These are phyloP conservation scores for Drosophila athabasca DNA, from an alignment of 1,140 invertebrate species.

Conservation along the genomic window DNA sequence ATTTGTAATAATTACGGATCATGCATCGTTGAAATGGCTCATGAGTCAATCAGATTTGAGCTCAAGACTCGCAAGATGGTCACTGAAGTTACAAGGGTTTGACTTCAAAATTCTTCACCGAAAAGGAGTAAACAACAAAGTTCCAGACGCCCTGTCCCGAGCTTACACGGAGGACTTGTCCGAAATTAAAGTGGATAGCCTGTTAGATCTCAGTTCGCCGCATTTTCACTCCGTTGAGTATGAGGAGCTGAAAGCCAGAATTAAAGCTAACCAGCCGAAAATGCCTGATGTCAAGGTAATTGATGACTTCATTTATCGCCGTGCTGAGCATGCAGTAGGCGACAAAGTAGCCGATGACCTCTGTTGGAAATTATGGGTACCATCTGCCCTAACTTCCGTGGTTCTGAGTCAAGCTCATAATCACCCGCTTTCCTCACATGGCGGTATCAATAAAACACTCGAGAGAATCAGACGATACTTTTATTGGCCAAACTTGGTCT, in stretches of 20 bases:
- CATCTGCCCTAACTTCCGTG: neutral
- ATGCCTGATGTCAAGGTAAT: constrained; percentile 11
- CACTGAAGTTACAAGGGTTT: too few species aligned
- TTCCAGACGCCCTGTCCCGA: too few species aligned
- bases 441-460: constrained; percentile 5
- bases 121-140: too few species aligned
- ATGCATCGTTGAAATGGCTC: too few species aligned
- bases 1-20: too few species aligned
- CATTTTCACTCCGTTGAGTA: neutral
- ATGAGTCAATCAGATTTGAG: too few species aligned
- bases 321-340: constrained; percentile 5
- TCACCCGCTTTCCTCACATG: neutral
- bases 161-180: too few species aligned
- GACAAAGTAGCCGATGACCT: neutral
- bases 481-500: constrained; percentile 2
- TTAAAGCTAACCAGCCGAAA: neutral
- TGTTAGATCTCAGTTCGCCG: too few species aligned
- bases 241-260: neutral
- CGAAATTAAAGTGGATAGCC: too few species aligned
- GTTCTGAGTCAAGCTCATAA: neutral
- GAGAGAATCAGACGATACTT: constrained; percentile 6
- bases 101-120: too few species aligned
- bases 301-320: constrained; percentile 5
- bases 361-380: constrained; percentile 7
- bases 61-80: too few species aligned